These are phyloP conservation scores for Tupaia tana DNA, from an alignment of 2,113 vertebrate species.

Conservation along the genomic window DNA sequence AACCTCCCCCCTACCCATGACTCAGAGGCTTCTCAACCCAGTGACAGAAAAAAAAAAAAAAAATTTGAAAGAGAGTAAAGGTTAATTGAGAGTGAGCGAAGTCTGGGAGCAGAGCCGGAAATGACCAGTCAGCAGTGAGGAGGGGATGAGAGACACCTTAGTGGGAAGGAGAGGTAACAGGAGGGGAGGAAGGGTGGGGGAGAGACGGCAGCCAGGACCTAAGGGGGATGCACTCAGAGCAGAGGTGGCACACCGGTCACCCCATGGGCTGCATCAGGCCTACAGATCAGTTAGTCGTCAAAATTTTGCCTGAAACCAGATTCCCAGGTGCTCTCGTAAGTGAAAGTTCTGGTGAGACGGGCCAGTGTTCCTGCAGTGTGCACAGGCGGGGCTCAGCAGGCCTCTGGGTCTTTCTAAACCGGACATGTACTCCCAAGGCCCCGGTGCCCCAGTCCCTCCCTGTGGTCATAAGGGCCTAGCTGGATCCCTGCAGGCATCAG, in stretches of 20 bases:
- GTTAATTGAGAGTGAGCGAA: conserved; percentile 56
- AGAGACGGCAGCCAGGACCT: neutral
- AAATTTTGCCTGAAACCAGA: conserved; percentile 32
- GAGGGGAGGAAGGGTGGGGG: too few species aligned
- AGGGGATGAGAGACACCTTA: neutral
- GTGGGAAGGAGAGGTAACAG: neutral
- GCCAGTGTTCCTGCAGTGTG: fast-evolving
- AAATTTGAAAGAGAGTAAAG: conserved; percentile 52
- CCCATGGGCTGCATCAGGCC: neutral
- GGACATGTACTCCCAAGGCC: neutral
- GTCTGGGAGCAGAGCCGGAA: conserved; percentile 27
- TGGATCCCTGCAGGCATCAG: neutral
- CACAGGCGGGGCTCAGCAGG: fast-evolving
- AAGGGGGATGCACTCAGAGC: neutral
- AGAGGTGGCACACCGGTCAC: neutral
- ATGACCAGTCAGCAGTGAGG: neutral
- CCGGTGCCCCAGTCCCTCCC: neutral
- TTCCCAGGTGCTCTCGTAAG: neutral
- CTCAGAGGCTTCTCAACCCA: conserved; percentile 48
- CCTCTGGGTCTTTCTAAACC: neutral
- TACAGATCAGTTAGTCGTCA: neutral
- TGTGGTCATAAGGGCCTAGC: neutral
- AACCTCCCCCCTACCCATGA: neutral
- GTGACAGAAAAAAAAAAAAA: conserved; percentile 48
- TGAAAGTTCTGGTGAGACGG: neutral